Conservation (phyloP, 2,113 vertebrate species). For the Antigone vipio region DNA sequence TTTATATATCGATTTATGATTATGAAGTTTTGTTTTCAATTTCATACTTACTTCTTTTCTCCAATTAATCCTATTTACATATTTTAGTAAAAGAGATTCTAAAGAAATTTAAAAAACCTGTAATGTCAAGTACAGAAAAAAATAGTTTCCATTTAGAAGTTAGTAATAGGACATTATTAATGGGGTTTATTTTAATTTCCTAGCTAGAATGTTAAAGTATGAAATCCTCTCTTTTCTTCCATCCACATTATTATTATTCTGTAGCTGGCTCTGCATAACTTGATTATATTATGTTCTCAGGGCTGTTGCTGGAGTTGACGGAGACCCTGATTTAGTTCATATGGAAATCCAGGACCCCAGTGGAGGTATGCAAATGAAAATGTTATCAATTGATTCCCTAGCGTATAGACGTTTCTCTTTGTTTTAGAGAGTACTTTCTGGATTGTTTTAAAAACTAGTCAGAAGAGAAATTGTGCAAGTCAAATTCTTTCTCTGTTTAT, state of each 20-base stretch:
- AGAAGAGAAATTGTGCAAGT: background rate
- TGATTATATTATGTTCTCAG: conserved; percentile 72
- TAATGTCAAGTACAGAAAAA: background rate
- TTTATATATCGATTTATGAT: background rate
- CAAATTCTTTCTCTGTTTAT: background rate
- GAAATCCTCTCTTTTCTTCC: background rate
- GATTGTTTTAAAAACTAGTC: background rate
- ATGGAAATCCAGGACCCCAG: conserved; percentile 91
- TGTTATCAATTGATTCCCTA: background rate
- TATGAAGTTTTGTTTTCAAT: background rate
- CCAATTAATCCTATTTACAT: background rate
- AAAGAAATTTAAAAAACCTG: background rate
- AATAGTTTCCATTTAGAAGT: background rate
- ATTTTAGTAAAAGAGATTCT: background rate
- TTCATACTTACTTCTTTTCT: background rate
- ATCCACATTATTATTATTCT: background rate
- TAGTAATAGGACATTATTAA: background rate
- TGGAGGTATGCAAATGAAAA: conserved; percentile 81
- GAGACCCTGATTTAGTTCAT: conserved; percentile 90
- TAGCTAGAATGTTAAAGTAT: background rate
- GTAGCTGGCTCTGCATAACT: conserved; percentile 6
- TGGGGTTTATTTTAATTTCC: background rate
- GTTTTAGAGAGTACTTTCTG: background rate
- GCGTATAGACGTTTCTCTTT: background rate
- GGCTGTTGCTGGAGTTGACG: conserved; percentile 88